Evolutionary conservation across 2,888 invertebrate genomes (phyloP), one percentile per base, ranked within the genome.

Genomic region (Dermolepida albohirtum): DNA sequence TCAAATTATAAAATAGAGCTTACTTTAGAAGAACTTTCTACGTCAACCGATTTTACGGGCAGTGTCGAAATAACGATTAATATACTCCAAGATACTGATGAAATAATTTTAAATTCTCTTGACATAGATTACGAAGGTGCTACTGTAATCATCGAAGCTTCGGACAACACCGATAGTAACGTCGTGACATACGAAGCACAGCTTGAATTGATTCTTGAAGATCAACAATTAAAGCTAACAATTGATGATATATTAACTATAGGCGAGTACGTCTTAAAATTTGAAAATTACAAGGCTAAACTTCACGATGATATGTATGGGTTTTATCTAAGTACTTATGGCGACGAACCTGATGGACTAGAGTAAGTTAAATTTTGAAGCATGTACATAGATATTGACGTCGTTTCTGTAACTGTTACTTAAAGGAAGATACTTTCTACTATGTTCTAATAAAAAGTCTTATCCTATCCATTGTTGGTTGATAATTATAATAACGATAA

Each of bases 1-100:
- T 22, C 22, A 0, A 79, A 79, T n/a, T 92, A 90, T 71, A 80
- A 83, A 29, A 81, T 90, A 0, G 73, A 81, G 0, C 74, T 91
- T 5, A 82, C 80, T 7, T 34, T 78, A 4, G 52, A 66, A 1
- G 52, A 66, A 59, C 50, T 5, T 71, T 70, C 49, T 52, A n/a
- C 16, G 41, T 10, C 6, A 59, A 43, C 43, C 34, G 39, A 12
- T 41, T 72, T 71, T 44, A 16, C 1, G 41, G 73, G 73, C n/a
- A 47, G 47, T 8, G 68, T 64, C 22, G 39, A 43, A 22, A 68
- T 71, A 11, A 39, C 22, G 1, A 59, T 68, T 10, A 57, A 41
- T 16, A 40, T 66, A 1, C 4, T n/a, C 0, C 8, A 51, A 8
- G 10, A 17, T 12, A 11, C 7, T 2, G 43, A 14, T 16, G 49